Evolutionary conservation across 35 echinoderm and acorn worm species (phyloP).

Genomic region (Hemicentrotus pulcherrimus): DNA sequence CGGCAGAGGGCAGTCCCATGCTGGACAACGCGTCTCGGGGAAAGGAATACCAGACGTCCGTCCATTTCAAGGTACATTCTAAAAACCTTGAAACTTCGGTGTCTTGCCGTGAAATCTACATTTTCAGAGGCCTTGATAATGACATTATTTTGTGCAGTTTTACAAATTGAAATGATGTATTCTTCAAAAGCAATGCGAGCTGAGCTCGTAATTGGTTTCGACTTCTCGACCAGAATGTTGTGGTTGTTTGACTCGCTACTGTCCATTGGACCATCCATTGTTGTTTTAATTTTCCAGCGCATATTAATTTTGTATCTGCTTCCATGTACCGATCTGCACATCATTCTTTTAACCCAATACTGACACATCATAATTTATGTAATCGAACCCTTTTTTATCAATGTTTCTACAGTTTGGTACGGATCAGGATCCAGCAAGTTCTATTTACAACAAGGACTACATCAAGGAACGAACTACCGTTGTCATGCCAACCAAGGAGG

Average conservation of each 20-base stretch:
- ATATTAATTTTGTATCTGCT: no score
- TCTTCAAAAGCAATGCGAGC: no score
- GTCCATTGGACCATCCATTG: no score
- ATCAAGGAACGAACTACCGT: constrained; percentile 18
- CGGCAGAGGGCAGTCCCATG: constrained; percentile 31
- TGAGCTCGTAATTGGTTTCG: no score
- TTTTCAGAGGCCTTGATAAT: background rate
- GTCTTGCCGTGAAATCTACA: background rate
- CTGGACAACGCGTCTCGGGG: constrained; percentile 64
- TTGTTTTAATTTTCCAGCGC: no score
- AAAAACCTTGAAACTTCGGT: background rate
- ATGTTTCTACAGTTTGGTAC: constrained; percentile 79
- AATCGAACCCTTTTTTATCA: background rate
- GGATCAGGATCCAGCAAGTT: constrained; percentile 64
- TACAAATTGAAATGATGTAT: no score
- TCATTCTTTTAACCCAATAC: no score
- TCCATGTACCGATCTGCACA: no score
- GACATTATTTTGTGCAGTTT: no score
- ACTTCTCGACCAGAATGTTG: no score
- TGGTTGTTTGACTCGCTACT: no score
- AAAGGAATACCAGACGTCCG: constrained; percentile 85
- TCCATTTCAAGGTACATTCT: constrained; percentile 83
- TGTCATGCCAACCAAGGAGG: constrained; percentile 26
- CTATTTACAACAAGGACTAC: constrained; percentile 95
- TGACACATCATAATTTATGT: no score